Evolutionary conservation across 2,113 vertebrate genomes (phyloP).

Genomic region (Muntiacus reevesi): DNA sequence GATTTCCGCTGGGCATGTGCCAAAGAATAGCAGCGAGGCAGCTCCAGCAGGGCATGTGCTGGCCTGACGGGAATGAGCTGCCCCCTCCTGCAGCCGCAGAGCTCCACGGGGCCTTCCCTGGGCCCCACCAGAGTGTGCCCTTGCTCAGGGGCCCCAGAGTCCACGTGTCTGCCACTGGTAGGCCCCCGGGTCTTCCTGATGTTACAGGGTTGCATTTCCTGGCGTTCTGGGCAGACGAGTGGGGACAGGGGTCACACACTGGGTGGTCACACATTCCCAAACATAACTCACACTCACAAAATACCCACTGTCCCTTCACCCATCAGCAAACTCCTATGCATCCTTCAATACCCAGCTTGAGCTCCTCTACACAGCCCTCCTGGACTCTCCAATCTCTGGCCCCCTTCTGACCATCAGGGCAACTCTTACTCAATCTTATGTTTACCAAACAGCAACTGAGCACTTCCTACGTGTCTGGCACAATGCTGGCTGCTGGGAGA

Average conservation of each 20-base stretch:
- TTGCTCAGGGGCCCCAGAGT: neutral
- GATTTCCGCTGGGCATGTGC: constrained; percentile 73
- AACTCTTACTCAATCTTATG: neutral
- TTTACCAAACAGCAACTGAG: constrained; percentile 49
- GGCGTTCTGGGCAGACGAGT: neutral
- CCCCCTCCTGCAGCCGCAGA: constrained; percentile 33
- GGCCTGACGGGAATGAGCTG: constrained; percentile 31
- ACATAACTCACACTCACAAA: neutral
- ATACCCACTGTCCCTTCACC: neutral
- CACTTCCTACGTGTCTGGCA: constrained; percentile 47
- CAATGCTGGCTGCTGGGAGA: neutral
- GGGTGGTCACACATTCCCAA: neutral
- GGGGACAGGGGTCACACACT: neutral
- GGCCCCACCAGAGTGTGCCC: neutral
- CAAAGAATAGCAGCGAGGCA: constrained; percentile 41
- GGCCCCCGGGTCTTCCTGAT: neutral
- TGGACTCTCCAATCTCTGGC: neutral
- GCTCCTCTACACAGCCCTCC: neutral
- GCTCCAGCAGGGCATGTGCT: constrained; percentile 50
- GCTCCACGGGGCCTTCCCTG: neutral
- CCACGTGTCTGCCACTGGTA: neutral
- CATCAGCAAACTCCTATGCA: constrained; percentile 26
- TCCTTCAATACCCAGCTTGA: neutral
- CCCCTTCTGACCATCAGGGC: neutral
- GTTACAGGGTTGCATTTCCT: neutral